Evolutionary conservation across 2,113 vertebrate species (phyloP), one percentile per base, ranked within the genome.

Genomic region (Aldabrachelys gigantea): DNA sequence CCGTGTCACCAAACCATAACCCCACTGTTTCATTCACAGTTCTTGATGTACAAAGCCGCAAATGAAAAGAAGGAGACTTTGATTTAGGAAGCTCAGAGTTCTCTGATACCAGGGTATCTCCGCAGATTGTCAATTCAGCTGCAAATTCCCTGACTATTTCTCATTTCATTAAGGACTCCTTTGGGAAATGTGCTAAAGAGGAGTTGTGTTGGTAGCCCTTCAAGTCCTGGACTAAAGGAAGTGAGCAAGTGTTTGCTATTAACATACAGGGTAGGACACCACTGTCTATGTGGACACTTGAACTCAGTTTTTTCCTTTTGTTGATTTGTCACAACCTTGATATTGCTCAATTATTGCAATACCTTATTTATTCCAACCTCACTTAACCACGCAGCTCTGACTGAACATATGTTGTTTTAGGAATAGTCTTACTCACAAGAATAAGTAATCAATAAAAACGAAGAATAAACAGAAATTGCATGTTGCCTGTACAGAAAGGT

Each of bases 11-110:
- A 86, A 86, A 92, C 72, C 56, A 3, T 69, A 91, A 0, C 78
- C 52, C 79, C 0, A 0, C 78, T 49, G 44, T 41, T 62, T 53
- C 19, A 0, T 76, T 92, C 21, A 50, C 10, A 1, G 50, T 8
- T 85, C 91, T 59, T 76, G 85, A 14, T 29, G 82, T 92, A 93
- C 91, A 95, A 95, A 97, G 94, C 79, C 75, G 56, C 38, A 24
- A 59, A 6, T 89, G 72, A 93, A 96, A 90, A 92, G 90, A 52
- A 89, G 49, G 91, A 82, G 93, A 72, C 83, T 38, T 44, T 90
- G 91, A 54, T 49, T 50, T 16, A 8, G 0, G n/a, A 80, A 80
- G 52, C 38, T 54, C 56, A 35, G 82, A 83, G 79, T 90, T 92
- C 80, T 57, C 92, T 92, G 22, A 5, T 41, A 3, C 8, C 25